Conservation (phyloP, 1,140 invertebrate species). For the Phymorhynchus buccinoides region DNA sequence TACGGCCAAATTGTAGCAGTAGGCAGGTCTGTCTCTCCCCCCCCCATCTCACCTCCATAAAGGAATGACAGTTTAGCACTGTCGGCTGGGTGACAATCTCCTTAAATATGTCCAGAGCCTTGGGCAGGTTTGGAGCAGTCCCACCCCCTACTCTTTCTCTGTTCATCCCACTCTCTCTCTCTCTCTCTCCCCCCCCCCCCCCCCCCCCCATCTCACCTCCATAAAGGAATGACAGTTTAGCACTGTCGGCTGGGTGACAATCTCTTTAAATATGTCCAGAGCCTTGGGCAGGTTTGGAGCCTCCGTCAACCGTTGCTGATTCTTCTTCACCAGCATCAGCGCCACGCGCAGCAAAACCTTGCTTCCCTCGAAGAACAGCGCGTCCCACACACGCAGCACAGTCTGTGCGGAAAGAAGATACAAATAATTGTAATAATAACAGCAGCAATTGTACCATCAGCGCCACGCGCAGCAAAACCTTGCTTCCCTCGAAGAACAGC, state of each 20-base stretch:
- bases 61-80: constrained; percentile 86
- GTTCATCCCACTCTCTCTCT: too few relatives aligned
- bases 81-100: constrained; percentile 82
- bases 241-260: constrained; percentile 82
- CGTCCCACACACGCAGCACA: constrained; percentile 94
- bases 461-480: constrained; percentile 89
- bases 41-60: constrained; percentile 84
- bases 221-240: constrained; percentile 89
- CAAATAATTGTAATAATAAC: too few relatives aligned
- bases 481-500: constrained; percentile 93
- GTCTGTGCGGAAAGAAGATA: too few relatives aligned
- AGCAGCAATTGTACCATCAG: too few relatives aligned
- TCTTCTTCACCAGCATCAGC: constrained; percentile 85
- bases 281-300: constrained; percentile 84
- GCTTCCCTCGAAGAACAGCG: constrained; percentile 92
- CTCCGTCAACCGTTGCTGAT: constrained; percentile 81
- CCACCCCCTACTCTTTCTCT: not conserved
- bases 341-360: constrained; percentile 91
- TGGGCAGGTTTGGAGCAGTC: constrained; percentile 85
- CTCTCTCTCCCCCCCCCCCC: too few relatives aligned
- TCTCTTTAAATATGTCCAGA: constrained; percentile 84
- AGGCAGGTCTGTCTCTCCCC: too few relatives aligned
- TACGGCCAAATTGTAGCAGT: too few relatives aligned
- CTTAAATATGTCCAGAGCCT: constrained; percentile 85
- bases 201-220: constrained; percentile 77